Evolutionary conservation across 2,888 invertebrate species (phyloP), one percentile per base, ranked within the genome.

Genomic region (Ochropleura leucogaster): DNA sequence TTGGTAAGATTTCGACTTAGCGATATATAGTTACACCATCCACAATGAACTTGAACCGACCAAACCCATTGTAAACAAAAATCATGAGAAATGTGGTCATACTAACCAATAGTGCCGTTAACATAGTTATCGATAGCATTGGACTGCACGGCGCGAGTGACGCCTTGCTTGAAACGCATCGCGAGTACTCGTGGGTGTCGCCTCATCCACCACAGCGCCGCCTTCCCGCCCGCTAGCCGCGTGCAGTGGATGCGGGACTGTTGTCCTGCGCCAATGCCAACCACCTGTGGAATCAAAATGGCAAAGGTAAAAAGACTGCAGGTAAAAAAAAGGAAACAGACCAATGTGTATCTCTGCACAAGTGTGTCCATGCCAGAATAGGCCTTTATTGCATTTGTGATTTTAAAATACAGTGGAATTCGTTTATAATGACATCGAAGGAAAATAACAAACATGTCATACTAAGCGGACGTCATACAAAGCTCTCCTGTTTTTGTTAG

Each of bases 231-330:
- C 75, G 99, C 99, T 87, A 99, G 97, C 87, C 99, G 97, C 0
- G 99, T 99, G 96, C 99, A 99, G 95, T 99, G 99, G 90, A 99
- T 99, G 84, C 99, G 97, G 0, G 99, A 99, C 94, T 99, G 99
- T 92, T 99, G 99, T 0, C 99, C 99, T n/a, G 99, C 99, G 47
- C 99, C 99, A 88, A 99, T 99, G 30, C 99, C 99, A 89, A 99
- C 98, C 18, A 99, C 98, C 97, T 98, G 74, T n/a, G 30, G 3
- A 20, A 10, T 46, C 3, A 46, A 63, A 63, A 16, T 5, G 9
- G n/a, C 6, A 55, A 55, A 16, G 16, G 16, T 30, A 30, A 30
- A 8, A 8, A 10, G 10, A 53, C 2, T 53, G 53, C 10, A n/a
- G 10, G n/a, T 20, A 20, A 20, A 55, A 57, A 20, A 42, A 60